Evolutionary conservation across 1,140 invertebrate genomes (phyloP), one percentile per base, ranked within the genome.

Genomic region (Anoplophora glabripennis): DNA sequence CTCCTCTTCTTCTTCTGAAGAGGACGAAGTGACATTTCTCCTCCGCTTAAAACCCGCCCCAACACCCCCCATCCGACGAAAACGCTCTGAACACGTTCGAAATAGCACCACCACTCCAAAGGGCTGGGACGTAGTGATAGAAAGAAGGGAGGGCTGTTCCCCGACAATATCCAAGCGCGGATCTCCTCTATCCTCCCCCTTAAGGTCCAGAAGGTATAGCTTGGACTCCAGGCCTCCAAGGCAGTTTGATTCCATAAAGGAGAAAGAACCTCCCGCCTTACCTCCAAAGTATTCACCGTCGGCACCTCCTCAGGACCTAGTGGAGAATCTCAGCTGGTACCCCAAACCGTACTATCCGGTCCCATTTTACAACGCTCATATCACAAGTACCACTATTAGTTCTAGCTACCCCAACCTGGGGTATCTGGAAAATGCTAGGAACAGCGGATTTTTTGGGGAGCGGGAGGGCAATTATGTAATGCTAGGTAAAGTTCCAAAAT

Each of bases 91-190:
- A 40, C 11, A 51, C 7, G 10, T 35, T 9, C 33, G 14, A 12
- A 18, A 15, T n/a, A 53, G 51, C 9, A n/a, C 48, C 10, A 36
- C 49, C 3, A 35, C 55, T 12, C 58, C 61, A 1, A 65, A 65
- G 55, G 64, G 64, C 18, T 68, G 67, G 67, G 67, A 68, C 56
- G 64, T 68, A 11, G 56, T 66, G 21, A 62, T 68, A 7, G 64
- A 68, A 28, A 47, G 54, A 11, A 47, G 41, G 9, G 52, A 63
- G 21, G 45, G 36, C 14, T 42, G 42, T 15, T 36, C 46, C 3
- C 53, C 37, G 37, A 56, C 48, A 47, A 28, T 33, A 12, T 51
- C 36, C 10, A 21, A 47, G n/a, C 42, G 36, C 1, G 36, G 48
- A 5, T 18, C 42, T 34, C 17, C 37, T 9, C 11, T 8, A 1